Evolutionary conservation across 2,113 vertebrate genomes (phyloP).

Genomic region (Colistium nudipinnis): DNA sequence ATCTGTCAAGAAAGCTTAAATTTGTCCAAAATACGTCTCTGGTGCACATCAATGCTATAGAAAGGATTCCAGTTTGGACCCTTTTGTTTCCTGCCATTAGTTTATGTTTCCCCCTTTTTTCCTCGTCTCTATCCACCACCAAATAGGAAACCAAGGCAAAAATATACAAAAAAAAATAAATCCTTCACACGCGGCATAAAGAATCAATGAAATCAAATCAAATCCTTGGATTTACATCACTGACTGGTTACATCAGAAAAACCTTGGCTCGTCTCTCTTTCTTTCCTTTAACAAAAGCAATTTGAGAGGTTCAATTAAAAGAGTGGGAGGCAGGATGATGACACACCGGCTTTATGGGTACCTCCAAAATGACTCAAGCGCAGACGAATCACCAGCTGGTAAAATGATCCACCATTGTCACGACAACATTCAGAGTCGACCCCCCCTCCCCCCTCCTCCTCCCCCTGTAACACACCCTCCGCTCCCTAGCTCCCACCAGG

Average conservation of each 20-base stretch:
- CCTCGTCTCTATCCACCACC: not conserved
- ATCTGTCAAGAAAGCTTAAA: no score
- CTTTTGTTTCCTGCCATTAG: no score
- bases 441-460: conserved; percentile 13
- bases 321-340: conserved; percentile 72
- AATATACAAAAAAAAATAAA: not conserved
- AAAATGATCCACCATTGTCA: conserved; percentile 70
- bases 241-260: conserved; percentile 16
- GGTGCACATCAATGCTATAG: no score
- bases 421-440: conserved; percentile 54
- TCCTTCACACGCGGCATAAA: not conserved
- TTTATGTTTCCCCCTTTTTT: not conserved
- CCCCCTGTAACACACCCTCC: conserved; percentile 1
- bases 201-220: no score
- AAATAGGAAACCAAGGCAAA: conserved; percentile 2
- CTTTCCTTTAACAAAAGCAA: conserved; percentile 64
- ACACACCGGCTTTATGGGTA: conserved; percentile 75
- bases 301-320: conserved; percentile 75
- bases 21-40: no score
- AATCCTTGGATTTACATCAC: not conserved
- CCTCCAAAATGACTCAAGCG: conserved; percentile 79
- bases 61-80: no score
- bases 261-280: conserved; percentile 47
- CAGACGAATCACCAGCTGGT: conserved; percentile 74
- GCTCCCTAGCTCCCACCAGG: not conserved